Evolutionary conservation across 2,113 vertebrate species (phyloP), one percentile per base, ranked within the genome.

Genomic region (Phycodurus eques): DNA sequence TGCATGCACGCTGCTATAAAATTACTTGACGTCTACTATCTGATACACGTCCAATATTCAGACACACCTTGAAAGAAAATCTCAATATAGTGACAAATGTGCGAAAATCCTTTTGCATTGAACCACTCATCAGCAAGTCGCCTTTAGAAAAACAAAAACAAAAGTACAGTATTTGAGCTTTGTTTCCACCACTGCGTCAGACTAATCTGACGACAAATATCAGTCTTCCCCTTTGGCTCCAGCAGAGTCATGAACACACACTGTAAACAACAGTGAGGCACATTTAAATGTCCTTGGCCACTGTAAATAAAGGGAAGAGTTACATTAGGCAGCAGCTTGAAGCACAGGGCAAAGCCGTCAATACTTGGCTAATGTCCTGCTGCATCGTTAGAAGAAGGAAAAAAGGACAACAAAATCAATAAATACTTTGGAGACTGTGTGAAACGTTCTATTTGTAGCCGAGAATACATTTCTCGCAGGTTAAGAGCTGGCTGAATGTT

Each of bases 341-440:
- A 20, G 51, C 17, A 46, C 12, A 56, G 0, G n/a, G 35, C 42
- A 35, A 72, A 62, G n/a, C 19, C 47, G 27, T 61, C 47, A 17
- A 71, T 77, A 46, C 47, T 47, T 20, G 33, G 57, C 44, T 46
- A 7, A 65, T 47, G 42, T 64, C 73, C 67, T 2, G 39, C n/a
- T 61, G 60, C 51, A 60, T 81, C 73, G 73, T 85, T 83, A 79
- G 35, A 72, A 76, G 54, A 66, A 75, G 72, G 64, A 71, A 49
- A 63, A 72, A 51, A 64, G 70, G 64, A 68, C 59, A 68, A 59
- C 17, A 57, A 59, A 70, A 84, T 84, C 66, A 71, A 76, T 80
- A 69, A 62, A 42, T 66, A 72, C 35, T 33, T 46, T 0, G 5
- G 57, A 68, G 68, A 14, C 27, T 4, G 5, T 17, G 43, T 61